A percentile compares a stretch with the other conserved stretches of the same genome.
phyloP scores from a whole-genome alignment of 2,888 invertebrate species.

The Lomographa bimaculata region DNA sequence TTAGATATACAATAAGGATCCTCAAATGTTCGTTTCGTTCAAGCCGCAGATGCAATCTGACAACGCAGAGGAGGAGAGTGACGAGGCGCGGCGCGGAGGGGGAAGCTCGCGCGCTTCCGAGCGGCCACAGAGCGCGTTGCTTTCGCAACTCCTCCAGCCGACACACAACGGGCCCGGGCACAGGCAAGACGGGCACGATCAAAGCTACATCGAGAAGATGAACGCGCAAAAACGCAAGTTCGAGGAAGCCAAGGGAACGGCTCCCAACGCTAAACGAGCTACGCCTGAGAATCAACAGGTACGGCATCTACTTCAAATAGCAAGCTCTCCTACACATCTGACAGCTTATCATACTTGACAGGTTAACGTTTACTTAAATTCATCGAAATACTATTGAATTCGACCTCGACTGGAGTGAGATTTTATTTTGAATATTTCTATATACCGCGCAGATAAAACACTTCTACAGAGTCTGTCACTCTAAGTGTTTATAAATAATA shows the following conservation, averaged over 20 bases:
- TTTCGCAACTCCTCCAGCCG: constrained; percentile 72
- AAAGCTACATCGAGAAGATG: constrained; percentile 63
- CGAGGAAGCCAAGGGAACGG: constrained; percentile 84
- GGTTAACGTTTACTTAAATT: too few species aligned
- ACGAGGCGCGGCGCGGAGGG: constrained; percentile 81
- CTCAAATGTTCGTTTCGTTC: too few species aligned
- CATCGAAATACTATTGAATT: too few species aligned
- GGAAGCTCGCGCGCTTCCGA: constrained; percentile 49
- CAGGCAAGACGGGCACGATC: constrained; percentile 55
- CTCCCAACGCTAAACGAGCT: constrained; percentile 83
- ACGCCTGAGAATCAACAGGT: constrained; percentile 80
- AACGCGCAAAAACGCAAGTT: constrained; percentile 69
- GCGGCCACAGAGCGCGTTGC: constrained; percentile 81
- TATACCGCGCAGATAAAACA: too few species aligned
- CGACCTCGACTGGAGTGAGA: too few species aligned
- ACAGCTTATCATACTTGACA: too few species aligned
- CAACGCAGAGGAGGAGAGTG: constrained; percentile 90
- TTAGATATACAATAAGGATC: too few species aligned
- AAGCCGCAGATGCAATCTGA: constrained; percentile 90
- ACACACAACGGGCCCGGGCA: constrained; percentile 65
- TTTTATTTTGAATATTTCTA: too few species aligned
- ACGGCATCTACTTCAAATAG: too few species aligned
- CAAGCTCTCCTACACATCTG: too few species aligned
- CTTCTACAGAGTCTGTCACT: too few species aligned
- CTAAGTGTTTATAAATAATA: too few species aligned